Evolutionary conservation across 2,113 vertebrate genomes (phyloP).

Genomic region (Rafetus swinhoei): DNA sequence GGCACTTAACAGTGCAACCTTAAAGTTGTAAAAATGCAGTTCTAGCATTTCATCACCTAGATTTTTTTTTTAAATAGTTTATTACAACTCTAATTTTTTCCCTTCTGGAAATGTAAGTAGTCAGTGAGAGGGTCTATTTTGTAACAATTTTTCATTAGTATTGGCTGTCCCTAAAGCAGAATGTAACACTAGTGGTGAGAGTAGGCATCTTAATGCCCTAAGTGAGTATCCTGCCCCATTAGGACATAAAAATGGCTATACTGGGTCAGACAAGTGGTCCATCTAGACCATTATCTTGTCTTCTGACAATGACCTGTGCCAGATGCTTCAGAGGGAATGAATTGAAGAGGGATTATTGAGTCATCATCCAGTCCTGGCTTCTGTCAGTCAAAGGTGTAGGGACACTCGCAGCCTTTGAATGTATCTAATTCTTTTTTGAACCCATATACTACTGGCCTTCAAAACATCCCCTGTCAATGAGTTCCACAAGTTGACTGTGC

Average conservation of each 20-base stretch:
- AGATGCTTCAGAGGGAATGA: not conserved
- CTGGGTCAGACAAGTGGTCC: not conserved
- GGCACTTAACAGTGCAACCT: not conserved
- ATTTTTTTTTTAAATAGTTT: not conserved
- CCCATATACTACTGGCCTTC: not conserved
- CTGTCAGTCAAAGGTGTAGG: not conserved
- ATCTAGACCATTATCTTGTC: not conserved
- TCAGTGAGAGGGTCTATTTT: not conserved
- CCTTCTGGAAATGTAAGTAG: not conserved
- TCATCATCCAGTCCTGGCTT: not conserved
- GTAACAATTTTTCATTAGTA: not conserved
- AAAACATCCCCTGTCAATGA: not conserved
- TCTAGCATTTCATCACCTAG: not conserved
- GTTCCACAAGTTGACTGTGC: not conserved
- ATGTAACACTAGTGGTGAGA: not conserved
- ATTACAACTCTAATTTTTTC: not conserved
- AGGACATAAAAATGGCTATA: not conserved
- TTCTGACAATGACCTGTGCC: not conserved
- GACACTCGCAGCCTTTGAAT: not conserved
- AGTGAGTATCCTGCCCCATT: not conserved
- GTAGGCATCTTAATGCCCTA: not conserved
- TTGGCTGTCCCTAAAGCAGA: not conserved
- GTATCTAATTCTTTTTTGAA: not conserved
- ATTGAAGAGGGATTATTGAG: not conserved
- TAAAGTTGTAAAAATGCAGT: not conserved